phyloP scores from a whole-genome alignment of 1,140 invertebrate species.

The Cyrtorhinus lividipennis region DNA sequence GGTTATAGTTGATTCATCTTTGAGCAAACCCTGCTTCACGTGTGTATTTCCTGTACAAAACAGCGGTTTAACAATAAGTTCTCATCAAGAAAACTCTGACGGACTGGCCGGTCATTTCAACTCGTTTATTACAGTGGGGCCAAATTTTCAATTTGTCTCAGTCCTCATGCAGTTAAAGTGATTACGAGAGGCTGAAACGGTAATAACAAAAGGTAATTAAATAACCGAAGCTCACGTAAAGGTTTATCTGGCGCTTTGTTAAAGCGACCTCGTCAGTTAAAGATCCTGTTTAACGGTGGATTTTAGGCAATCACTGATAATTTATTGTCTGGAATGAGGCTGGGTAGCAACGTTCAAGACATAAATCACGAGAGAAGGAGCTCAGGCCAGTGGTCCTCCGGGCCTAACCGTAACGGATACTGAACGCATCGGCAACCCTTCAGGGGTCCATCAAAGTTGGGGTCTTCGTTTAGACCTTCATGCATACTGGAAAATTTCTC shows the following conservation, averaged over 20 bases:
- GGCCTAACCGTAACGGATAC: background rate
- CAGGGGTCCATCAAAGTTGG: background rate
- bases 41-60: too few species aligned
- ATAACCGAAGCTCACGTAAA: background rate
- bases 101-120: too few species aligned
- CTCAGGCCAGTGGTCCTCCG: background rate
- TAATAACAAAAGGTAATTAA: background rate
- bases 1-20: too few species aligned
- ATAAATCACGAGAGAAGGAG: conserved; percentile 4
- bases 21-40: too few species aligned
- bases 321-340: background rate
- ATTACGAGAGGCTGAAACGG: background rate
- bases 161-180: background rate
- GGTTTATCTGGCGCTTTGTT: background rate
- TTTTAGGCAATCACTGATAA: conserved; percentile 6
- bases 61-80: too few species aligned
- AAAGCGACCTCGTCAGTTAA: background rate
- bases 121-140: too few species aligned
- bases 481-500: too few species aligned
- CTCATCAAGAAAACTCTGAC: too few species aligned
- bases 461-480: background rate
- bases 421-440: background rate
- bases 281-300: conserved; percentile 4
- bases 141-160: background rate
- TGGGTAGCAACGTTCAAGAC: background rate